phyloP scores from a whole-genome alignment of 2,888 invertebrate genomes.

The Heteromyza rotundicornis region DNA sequence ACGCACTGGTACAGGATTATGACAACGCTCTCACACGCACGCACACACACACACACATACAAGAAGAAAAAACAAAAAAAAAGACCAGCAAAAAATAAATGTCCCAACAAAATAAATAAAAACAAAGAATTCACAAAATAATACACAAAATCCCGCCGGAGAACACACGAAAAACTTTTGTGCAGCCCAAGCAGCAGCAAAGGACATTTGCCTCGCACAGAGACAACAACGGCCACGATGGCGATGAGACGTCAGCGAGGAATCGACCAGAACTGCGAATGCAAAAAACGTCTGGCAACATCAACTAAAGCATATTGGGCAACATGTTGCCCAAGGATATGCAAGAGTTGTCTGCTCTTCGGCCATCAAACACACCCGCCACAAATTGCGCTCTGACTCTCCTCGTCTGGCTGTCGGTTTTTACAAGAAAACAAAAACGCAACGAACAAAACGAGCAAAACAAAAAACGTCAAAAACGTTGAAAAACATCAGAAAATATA shows the following conservation, averaged over 20 bases:
- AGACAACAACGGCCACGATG: slow-evolving; percentile 8
- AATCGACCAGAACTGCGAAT: slow-evolving; percentile 4
- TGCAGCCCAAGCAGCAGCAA: slow-evolving; percentile 14
- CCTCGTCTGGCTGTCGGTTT: neutral
- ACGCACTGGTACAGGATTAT: slow-evolving; percentile 6
- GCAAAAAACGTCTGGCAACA: slow-evolving; percentile 17
- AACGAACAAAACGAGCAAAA: slow-evolving; percentile 34
- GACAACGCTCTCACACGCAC: too few relatives aligned
- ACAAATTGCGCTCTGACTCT: slow-evolving; percentile 13
- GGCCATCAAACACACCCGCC: too few relatives aligned
- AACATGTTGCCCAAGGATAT: slow-evolving; percentile 49
- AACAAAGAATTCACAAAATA: neutral
- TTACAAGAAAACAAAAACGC: slow-evolving; percentile 21
- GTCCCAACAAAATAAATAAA: neutral
- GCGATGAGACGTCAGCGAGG: neutral
- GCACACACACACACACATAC: too few relatives aligned
- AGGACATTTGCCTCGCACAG: slow-evolving; percentile 26
- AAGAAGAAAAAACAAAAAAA: too few relatives aligned
- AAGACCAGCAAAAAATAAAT: too few relatives aligned
- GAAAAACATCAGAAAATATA: slow-evolving; percentile 28
- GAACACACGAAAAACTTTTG: slow-evolving; percentile 3
- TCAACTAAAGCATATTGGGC: slow-evolving; percentile 17
- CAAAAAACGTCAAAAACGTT: slow-evolving; percentile 25
- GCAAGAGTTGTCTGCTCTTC: neutral
- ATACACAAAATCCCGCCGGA: neutral